Percentiles rank a stretch among this genome's conserved stretches.
Evolutionary conservation across 2,888 invertebrate genomes (phyloP).

Genomic region (Epirrhoe tristata): DNA sequence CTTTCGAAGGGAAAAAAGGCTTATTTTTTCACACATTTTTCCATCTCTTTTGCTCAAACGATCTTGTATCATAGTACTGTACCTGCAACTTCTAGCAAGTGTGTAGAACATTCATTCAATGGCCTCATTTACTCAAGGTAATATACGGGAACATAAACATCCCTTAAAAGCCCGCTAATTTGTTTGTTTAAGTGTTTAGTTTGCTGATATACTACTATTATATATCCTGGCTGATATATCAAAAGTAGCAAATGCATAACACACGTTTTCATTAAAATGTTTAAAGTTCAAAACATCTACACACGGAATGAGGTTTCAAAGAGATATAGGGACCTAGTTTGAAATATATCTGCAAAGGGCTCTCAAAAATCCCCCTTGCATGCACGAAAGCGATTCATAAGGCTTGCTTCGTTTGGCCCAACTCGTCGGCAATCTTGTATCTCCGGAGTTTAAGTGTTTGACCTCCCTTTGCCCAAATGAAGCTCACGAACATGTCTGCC

Average conservation of each 20-base stretch:
- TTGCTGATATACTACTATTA: neutral
- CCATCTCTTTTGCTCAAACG: conserved; percentile 47
- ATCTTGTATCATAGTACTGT: conserved; percentile 22
- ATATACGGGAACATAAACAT: neutral
- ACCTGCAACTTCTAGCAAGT: conserved; percentile 8
- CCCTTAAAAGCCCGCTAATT: neutral
- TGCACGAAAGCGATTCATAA: conserved; percentile 75
- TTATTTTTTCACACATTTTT: conserved; percentile 66
- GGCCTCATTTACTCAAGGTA: neutral
- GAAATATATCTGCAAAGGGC: conserved; percentile 51
- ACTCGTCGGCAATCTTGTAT: conserved; percentile 81
- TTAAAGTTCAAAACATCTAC: conserved; percentile 25
- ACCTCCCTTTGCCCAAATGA: conserved; percentile 80
- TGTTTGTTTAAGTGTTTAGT: conserved; percentile 1
- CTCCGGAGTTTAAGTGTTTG: conserved; percentile 80
- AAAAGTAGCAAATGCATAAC: neutral
- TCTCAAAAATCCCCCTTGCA: conserved; percentile 68
- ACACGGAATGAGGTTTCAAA: conserved; percentile 40
- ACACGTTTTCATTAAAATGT: conserved; percentile 20
- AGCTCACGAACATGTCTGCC: conserved; percentile 71
- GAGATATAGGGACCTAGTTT: conserved; percentile 49
- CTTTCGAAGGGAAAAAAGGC: conserved; percentile 65
- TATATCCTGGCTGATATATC: neutral
- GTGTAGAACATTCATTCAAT: neutral
- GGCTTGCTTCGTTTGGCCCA: conserved; percentile 77